These are phyloP conservation scores for Dione vanillae DNA, from an alignment of 2,888 invertebrate genomes.

Conservation along the genomic window DNA sequence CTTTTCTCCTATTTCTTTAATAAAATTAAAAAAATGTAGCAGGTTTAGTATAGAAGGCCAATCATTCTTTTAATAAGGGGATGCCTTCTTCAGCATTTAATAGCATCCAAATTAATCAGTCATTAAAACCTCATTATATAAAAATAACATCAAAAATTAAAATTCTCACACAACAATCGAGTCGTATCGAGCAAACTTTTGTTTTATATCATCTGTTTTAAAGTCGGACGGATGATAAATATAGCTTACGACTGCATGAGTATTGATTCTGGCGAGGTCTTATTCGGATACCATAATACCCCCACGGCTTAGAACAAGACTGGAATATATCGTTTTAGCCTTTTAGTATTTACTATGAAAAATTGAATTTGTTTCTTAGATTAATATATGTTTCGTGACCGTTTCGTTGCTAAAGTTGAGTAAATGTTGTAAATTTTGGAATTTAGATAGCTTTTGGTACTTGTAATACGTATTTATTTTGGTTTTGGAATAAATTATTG, in stretches of 20 bases:
- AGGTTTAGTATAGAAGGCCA: too few relatives aligned
- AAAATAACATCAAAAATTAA: not conserved
- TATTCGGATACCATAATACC: slow-evolving; percentile 46
- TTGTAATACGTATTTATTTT: too few relatives aligned
- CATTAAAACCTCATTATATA: too few relatives aligned
- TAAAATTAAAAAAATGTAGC: too few relatives aligned
- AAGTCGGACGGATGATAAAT: slow-evolving; percentile 54
- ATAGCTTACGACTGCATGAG: slow-evolving; percentile 50
- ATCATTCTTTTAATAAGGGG: too few relatives aligned
- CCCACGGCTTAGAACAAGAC: slow-evolving; percentile 21
- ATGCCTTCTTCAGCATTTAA: too few relatives aligned
- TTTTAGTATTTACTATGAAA: slow-evolving; percentile 8
- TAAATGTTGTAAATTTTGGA: not conserved
- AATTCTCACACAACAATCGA: slow-evolving; percentile 8
- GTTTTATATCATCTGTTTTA: slow-evolving; percentile 45
- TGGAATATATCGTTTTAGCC: slow-evolving; percentile 17
- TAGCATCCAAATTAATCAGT: too few relatives aligned
- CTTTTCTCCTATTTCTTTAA: too few relatives aligned
- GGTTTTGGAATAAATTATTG: too few relatives aligned
- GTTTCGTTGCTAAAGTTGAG: not conserved
- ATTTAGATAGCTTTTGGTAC: not conserved
- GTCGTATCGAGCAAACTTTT: slow-evolving; percentile 31
- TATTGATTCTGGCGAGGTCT: slow-evolving; percentile 53
- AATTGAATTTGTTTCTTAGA: slow-evolving; percentile 14
- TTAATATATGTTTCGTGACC: slow-evolving; percentile 18